These are phyloP conservation scores for Gymnoscopelus microlampas DNA, from an alignment of 2,797 vertebrate species.

Conservation along the genomic window DNA sequence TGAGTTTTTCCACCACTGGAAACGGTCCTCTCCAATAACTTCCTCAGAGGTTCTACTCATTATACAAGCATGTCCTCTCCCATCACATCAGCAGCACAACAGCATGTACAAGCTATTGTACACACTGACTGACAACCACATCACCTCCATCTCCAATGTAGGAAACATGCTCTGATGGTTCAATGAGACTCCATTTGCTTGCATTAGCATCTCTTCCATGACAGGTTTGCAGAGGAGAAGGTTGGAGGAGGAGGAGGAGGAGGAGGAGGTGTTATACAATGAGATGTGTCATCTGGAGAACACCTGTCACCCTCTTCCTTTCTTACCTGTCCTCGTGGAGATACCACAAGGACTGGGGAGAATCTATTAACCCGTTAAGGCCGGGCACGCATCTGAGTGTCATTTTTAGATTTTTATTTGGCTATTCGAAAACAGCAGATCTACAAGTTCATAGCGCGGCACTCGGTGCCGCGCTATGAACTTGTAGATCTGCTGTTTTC, in stretches of 20 bases:
- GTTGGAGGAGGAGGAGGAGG: not conserved
- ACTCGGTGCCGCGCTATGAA: too few relatives aligned
- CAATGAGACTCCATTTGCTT: slow-evolving; percentile 50
- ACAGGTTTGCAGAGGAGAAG: slow-evolving; percentile 1
- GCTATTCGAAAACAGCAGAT: too few relatives aligned
- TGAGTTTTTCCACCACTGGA: not conserved
- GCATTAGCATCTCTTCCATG: slow-evolving; percentile 37
- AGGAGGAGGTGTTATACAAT: not conserved
- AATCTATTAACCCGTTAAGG: too few relatives aligned
- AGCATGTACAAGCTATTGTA: not conserved
- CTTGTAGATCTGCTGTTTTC: too few relatives aligned
- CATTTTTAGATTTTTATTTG: too few relatives aligned
- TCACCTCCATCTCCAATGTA: slow-evolving; percentile 19
- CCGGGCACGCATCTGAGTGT: too few relatives aligned
- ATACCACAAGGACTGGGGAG: too few relatives aligned
- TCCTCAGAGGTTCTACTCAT: slow-evolving; percentile 2
- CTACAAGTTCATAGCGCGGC: too few relatives aligned
- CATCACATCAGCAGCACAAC: not conserved
- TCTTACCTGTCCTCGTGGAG: not conserved
- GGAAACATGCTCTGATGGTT: slow-evolving; percentile 36
- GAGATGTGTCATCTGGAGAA: slow-evolving; percentile 11
- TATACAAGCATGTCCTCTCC: slow-evolving; percentile 22
- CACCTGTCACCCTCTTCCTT: not conserved
- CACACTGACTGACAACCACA: slow-evolving; percentile 4
- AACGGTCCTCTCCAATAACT: slow-evolving; percentile 1